Evolutionary conservation across 2,113 vertebrate species (phyloP).

Genomic region (Peromyscus polionotus): DNA sequence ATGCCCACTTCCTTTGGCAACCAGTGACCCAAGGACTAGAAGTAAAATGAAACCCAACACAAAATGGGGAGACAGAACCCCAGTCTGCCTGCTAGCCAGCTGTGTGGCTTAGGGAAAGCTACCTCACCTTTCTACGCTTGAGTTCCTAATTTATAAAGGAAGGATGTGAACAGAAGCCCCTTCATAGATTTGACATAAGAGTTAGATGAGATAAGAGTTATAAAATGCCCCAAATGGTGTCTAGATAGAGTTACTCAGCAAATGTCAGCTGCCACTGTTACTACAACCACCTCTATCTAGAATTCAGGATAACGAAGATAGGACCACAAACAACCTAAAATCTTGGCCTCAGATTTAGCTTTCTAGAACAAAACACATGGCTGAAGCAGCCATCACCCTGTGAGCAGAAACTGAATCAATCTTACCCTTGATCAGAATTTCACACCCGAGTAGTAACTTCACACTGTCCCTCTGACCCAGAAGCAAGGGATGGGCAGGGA

Average conservation of each 20-base stretch:
- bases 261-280: background rate
- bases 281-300: background rate
- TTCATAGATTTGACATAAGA: background rate
- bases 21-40: background rate
- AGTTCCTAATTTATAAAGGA: background rate
- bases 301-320: background rate
- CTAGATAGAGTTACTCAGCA: background rate
- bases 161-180: background rate
- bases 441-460: background rate
- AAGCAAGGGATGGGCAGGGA: background rate
- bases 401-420: background rate
- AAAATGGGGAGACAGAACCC: background rate
- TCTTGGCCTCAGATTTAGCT: background rate
- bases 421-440: background rate
- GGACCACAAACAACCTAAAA: background rate
- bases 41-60: conserved; percentile 5
- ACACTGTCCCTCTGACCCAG: background rate
- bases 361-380: background rate
- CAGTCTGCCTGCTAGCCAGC: background rate
- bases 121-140: background rate
- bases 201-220: background rate
- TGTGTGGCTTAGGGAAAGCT: background rate
- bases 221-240: background rate
- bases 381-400: background rate
- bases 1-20: background rate